These are phyloP conservation scores for Samia ricini DNA, from an alignment of 1,140 invertebrate genomes.

Conservation along the genomic window DNA sequence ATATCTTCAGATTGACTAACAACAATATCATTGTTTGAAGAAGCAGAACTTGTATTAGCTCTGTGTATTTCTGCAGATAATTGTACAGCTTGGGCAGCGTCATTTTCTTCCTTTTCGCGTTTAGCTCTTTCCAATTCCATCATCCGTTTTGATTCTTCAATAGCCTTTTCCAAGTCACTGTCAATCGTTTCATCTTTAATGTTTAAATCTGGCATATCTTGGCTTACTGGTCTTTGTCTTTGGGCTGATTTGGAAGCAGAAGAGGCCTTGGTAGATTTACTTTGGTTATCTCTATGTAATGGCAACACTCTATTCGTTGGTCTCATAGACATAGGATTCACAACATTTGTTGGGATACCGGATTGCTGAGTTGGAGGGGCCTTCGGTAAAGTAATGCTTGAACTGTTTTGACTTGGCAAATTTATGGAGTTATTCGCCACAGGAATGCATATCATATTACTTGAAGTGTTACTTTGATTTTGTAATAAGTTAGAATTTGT, in stretches of 20 bases:
- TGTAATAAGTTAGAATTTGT: constrained; percentile 52
- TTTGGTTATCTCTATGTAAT: constrained; percentile 80
- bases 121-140: constrained; percentile 72
- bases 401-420: constrained; percentile 69
- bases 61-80: constrained; percentile 52
- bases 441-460: constrained; percentile 66
- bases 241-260: constrained; percentile 45
- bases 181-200: constrained; percentile 73
- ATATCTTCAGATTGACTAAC: constrained; percentile 32
- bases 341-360: constrained; percentile 82
- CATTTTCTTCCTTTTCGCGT: constrained; percentile 62
- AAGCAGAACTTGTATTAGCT: constrained; percentile 53
- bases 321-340: constrained; percentile 81
- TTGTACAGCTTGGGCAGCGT: constrained; percentile 54
- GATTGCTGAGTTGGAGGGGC: constrained; percentile 79
- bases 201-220: constrained; percentile 75
- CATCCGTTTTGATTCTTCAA: constrained; percentile 74
- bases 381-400: constrained; percentile 79
- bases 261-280: constrained; percentile 56
- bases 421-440: constrained; percentile 68
- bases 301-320: constrained; percentile 87
- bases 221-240: constrained; percentile 62
- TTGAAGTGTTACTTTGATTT: constrained; percentile 57
- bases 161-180: constrained; percentile 75
- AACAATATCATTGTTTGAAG: constrained; percentile 22